A percentile compares a stretch with the other conserved stretches of the same genome.
Conservation (phyloP, 2,113 vertebrate species). For the Ctenomys sociabilis region DNA sequence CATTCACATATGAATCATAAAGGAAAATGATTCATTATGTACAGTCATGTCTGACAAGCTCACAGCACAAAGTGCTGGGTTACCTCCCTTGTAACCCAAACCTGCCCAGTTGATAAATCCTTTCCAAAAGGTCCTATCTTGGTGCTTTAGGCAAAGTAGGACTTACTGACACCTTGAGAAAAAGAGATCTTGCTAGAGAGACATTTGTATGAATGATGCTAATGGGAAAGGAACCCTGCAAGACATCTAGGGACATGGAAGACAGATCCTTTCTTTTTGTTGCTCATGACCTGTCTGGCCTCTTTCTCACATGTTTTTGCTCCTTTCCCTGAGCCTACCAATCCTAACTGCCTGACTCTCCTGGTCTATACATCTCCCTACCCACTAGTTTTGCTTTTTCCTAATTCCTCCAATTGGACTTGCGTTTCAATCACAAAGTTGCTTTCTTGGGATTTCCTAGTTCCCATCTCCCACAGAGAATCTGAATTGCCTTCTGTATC, state of each 20-base stretch:
- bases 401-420: neutral
- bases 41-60: neutral
- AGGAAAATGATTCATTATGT: neutral
- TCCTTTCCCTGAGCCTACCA: neutral
- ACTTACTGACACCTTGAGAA: constrained; percentile 13
- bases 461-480: neutral
- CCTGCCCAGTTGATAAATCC: neutral
- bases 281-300: neutral
- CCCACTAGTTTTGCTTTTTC: neutral
- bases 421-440: neutral
- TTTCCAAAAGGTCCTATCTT: neutral
- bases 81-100: neutral
- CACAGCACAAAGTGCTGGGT: neutral
- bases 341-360: neutral
- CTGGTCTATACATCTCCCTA: neutral
- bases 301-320: neutral
- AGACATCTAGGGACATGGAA: neutral
- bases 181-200: neutral
- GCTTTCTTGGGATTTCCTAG: constrained; percentile 37
- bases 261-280: neutral
- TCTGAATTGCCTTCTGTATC: neutral
- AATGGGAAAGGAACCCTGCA: neutral
- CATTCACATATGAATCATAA: neutral
- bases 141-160: neutral
- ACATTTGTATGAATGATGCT: neutral